These are phyloP conservation scores for Agonopterix subpropinquella DNA, from an alignment of 2,888 invertebrate genomes.

Conservation along the genomic window DNA sequence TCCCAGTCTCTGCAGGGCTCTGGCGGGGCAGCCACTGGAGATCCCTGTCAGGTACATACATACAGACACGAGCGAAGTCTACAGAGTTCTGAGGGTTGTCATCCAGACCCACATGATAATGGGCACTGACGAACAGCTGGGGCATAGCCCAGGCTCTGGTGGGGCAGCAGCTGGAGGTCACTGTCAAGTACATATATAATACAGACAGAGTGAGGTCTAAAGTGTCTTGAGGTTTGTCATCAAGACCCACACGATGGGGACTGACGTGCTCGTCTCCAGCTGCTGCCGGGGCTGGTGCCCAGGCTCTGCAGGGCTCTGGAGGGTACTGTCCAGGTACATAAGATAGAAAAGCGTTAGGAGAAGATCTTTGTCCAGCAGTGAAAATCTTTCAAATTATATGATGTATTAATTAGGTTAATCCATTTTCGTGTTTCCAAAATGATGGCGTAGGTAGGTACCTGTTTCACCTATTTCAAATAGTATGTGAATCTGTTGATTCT, in stretches of 20 bases:
- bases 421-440: no score
- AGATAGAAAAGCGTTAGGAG: no score
- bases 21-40: conserved; percentile 39
- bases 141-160: conserved; percentile 52
- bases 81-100: no score
- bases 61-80: not conserved
- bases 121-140: conserved; percentile 69
- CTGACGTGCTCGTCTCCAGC: no score
- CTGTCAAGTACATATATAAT: conserved; percentile 51
- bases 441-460: no score
- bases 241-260: conserved; percentile 86
- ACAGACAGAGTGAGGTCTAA: not conserved
- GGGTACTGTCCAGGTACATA: conserved; percentile 56
- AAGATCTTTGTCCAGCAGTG: no score
- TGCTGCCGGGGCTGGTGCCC: conserved; percentile 57
- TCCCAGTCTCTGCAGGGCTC: conserved; percentile 54
- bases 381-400: no score
- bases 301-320: conserved; percentile 48
- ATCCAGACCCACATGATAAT: conserved; percentile 85
- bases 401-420: no score
- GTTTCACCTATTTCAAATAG: no score
- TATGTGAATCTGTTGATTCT: no score
- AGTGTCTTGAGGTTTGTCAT: no score
- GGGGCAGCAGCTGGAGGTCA: conserved; percentile 36
- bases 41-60: conserved; percentile 54